phyloP scores from a whole-genome alignment of 2,797 vertebrate species.

The Galaxias olidus region DNA sequence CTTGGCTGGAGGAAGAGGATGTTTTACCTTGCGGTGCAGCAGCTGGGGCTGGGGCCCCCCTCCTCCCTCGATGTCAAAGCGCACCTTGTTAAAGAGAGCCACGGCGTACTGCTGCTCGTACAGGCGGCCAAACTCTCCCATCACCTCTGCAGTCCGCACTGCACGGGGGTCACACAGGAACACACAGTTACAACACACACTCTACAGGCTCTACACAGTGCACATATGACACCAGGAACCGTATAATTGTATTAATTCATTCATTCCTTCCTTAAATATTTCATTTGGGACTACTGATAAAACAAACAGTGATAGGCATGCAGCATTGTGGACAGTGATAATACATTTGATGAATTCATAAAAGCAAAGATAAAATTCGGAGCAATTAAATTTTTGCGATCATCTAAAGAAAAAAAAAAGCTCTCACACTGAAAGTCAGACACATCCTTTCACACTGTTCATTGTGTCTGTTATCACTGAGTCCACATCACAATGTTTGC shows the following conservation, averaged over 20 bases:
- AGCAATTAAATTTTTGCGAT: too few relatives aligned
- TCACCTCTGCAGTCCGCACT: slow-evolving; percentile 82
- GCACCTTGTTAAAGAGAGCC: slow-evolving; percentile 89
- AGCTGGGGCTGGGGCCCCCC: slow-evolving; percentile 86
- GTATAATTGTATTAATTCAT: too few relatives aligned
- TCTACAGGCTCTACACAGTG: neutral
- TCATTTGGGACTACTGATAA: too few relatives aligned
- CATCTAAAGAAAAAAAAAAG: slow-evolving; percentile 1
- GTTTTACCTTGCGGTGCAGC: slow-evolving; percentile 88
- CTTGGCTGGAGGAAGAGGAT: neutral
- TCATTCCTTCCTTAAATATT: too few relatives aligned
- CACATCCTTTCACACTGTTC: slow-evolving; percentile 30
- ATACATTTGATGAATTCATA: too few relatives aligned
- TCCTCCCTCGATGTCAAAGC: slow-evolving; percentile 88
- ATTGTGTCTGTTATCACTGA: slow-evolving; percentile 39
- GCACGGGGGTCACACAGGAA: slow-evolving; percentile 16
- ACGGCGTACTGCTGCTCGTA: slow-evolving; percentile 88
- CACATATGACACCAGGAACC: too few relatives aligned
- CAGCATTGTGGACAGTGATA: too few relatives aligned
- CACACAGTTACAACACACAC: too few relatives aligned
- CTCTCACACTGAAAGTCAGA: slow-evolving; percentile 43
- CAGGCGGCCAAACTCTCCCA: slow-evolving; percentile 79
- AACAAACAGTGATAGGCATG: too few relatives aligned
- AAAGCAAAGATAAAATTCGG: too few relatives aligned
- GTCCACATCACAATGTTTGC: slow-evolving; percentile 39